These are phyloP conservation scores for Masticophis lateralis DNA, from an alignment of 2,797 vertebrate genomes.

Conservation along the genomic window DNA sequence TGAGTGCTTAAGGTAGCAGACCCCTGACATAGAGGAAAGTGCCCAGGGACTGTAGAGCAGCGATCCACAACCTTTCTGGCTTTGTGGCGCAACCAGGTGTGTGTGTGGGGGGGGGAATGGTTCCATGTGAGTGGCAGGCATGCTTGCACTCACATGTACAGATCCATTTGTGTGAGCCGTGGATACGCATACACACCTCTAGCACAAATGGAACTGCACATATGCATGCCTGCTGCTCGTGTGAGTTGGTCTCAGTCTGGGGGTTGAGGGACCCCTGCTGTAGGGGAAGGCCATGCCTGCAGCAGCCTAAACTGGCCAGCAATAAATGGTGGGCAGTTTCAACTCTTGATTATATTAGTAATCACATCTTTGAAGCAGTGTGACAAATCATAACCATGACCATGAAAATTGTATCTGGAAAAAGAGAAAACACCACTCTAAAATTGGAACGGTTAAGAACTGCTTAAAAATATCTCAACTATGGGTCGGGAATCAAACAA, in stretches of 20 bases:
- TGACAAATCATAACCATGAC: not conserved
- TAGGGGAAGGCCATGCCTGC: not conserved
- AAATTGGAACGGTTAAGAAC: not conserved
- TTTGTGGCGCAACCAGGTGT: too few relatives aligned
- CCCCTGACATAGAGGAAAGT: not conserved
- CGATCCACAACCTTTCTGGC: too few relatives aligned
- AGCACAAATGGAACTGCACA: too few relatives aligned
- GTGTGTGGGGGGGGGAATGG: too few relatives aligned
- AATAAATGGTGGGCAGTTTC: not conserved
- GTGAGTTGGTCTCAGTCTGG: too few relatives aligned
- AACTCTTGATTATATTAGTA: not conserved
- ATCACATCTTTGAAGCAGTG: not conserved
- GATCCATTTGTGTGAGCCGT: too few relatives aligned
- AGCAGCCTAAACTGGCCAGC: not conserved
- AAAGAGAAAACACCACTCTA: not conserved
- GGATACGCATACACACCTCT: too few relatives aligned
- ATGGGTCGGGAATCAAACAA: not conserved
- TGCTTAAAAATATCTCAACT: not conserved
- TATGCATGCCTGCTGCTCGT: too few relatives aligned
- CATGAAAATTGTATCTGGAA: not conserved
- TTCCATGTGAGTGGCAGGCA: too few relatives aligned
- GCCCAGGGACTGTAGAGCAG: not conserved
- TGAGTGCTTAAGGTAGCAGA: too few relatives aligned
- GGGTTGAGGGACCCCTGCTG: too few relatives aligned
- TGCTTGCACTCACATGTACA: too few relatives aligned